Evolutionary conservation across 2,888 invertebrate genomes (phyloP), one percentile per base, ranked within the genome.

Genomic region (Neria commutata): DNA sequence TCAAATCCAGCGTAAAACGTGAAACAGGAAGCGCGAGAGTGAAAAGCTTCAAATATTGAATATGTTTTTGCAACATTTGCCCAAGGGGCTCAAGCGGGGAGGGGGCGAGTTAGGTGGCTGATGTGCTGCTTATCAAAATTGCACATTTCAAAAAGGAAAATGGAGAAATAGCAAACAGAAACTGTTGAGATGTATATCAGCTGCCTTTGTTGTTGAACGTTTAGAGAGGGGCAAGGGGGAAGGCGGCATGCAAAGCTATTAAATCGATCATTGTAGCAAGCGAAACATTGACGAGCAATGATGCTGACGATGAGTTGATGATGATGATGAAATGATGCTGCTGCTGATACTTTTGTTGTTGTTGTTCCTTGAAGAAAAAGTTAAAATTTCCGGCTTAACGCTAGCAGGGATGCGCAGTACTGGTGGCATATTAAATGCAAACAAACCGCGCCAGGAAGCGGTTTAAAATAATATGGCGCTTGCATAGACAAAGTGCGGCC

Each of bases 1-100:
- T 76, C 74, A 75, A 76, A 61, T 62, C 60, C 57, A 68, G 71
- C 69, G 56, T 61, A 60, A 67, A 68, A 70, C 69, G 56, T 61
- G 60, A 67, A 67, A 56, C 62, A 6, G 49, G 6, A 33, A 34
- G 33, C 33, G 11, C 16, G 14, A 33, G 33, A 16, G 11, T 4
- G 37, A 56, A 52, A 63, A 67, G 52, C 50, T 56, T 58, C 64
- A 25, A 71, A 72, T 71, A 68, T 74, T 69, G 73, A 68, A 72
- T 69, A 69, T 66, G 62, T 64, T 61, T 65, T 52, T 17, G 42
- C 42, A 42, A 42, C 42, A 42, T 42, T 42, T 42, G n/a, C 37
- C 4, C 14, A n/a, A 37, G 37, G n/a, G 4, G 37, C 37, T 8
- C 14, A n/a, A n/a, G 4, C 11, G 8, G 37, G 11, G 37, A 14